A percentile compares a stretch with the other conserved stretches of the same genome.
These are phyloP conservation scores for Alectura lathami DNA, from an alignment of 2,113 vertebrate genomes.

Conservation along the genomic window DNA sequence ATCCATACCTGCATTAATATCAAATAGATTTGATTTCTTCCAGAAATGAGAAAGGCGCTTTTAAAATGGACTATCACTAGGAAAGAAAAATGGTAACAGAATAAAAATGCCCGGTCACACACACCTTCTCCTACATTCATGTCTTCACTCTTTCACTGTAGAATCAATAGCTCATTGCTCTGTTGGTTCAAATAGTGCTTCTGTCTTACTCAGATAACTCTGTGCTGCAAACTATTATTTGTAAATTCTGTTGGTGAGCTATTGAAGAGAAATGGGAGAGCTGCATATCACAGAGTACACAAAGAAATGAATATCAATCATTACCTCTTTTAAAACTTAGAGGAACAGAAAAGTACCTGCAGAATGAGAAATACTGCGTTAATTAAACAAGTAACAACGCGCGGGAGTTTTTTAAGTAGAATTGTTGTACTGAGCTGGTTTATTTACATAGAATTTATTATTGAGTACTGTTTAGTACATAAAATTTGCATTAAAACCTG, in stretches of 20 bases:
- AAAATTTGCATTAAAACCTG: neutral
- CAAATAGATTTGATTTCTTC: neutral
- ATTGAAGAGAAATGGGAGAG: neutral
- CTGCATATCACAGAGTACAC: neutral
- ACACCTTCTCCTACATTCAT: neutral
- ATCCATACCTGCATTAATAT: slow-evolving; percentile 12
- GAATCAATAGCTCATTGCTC: slow-evolving; percentile 55
- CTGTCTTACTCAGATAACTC: slow-evolving; percentile 55
- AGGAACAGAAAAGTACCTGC: neutral
- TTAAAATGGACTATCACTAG: slow-evolving; percentile 26
- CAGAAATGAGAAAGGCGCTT: slow-evolving; percentile 40
- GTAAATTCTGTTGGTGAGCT: neutral
- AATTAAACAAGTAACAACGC: neutral
- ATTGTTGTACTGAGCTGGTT: neutral
- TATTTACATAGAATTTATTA: neutral
- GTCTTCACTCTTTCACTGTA: neutral
- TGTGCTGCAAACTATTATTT: neutral
- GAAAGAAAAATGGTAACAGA: slow-evolving; percentile 50
- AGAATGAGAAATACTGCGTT: neutral
- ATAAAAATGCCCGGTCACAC: slow-evolving; percentile 41
- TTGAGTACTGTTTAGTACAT: neutral
- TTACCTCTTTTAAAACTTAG: slow-evolving; percentile 1
- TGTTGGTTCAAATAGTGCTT: slow-evolving; percentile 30
- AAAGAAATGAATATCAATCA: neutral
- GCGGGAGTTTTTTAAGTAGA: neutral